These are phyloP conservation scores for Aplocera efformata DNA, from an alignment of 2,888 invertebrate genomes.

Conservation along the genomic window DNA sequence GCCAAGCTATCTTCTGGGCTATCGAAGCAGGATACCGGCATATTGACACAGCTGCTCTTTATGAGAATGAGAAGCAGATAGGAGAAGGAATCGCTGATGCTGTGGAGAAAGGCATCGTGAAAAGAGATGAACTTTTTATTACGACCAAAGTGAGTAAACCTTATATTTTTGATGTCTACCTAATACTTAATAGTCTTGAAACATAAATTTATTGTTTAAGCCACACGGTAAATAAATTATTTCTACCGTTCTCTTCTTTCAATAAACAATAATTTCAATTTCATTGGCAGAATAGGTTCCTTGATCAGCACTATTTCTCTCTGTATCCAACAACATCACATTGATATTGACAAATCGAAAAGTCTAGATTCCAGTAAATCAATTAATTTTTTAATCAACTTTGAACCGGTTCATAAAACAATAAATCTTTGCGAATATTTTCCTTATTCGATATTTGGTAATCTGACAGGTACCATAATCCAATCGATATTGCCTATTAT, in stretches of 20 bases:
- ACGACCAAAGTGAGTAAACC: slow-evolving; percentile 53
- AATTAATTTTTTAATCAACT: neutral
- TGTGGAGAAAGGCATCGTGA: slow-evolving; percentile 66
- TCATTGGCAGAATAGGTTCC: no score
- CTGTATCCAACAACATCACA: no score
- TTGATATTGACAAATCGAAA: slow-evolving; percentile 2
- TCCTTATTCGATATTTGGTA: slow-evolving; percentile 8
- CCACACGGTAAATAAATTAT: no score
- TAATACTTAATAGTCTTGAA: no score
- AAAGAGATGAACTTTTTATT: slow-evolving; percentile 55
- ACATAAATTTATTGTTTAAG: no score
- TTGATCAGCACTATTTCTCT: no score
- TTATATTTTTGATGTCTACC: no score
- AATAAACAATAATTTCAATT: no score
- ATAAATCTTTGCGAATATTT: slow-evolving; percentile 1
- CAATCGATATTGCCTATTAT: no score
- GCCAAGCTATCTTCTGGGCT: slow-evolving; percentile 45
- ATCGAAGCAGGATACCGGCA: slow-evolving; percentile 56
- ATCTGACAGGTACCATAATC: neutral
- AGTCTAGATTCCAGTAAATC: neutral
- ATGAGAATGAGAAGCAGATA: slow-evolving; percentile 61
- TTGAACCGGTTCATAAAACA: neutral
- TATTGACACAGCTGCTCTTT: slow-evolving; percentile 57
- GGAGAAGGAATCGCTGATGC: slow-evolving; percentile 74
- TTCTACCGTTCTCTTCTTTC: no score